Percentiles rank a stretch among this genome's conserved stretches.
These are phyloP conservation scores for Drosophila algonquin DNA, from an alignment of 2,888 invertebrate species.

Conservation along the genomic window DNA sequence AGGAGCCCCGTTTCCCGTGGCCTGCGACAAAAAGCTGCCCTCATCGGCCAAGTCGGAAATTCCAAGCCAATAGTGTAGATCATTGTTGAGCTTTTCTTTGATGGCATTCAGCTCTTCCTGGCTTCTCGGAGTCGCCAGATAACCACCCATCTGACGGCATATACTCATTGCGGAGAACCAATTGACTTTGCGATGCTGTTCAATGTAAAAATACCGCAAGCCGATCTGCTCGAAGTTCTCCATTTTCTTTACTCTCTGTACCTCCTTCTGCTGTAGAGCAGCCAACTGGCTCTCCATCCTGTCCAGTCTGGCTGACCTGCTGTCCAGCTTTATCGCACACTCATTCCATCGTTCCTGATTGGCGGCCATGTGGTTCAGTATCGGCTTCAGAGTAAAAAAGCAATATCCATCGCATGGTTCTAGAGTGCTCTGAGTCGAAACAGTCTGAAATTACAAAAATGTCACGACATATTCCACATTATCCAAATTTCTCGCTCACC, in stretches of 20 bases:
- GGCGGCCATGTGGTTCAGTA: neutral
- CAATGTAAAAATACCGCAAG: constrained; percentile 13
- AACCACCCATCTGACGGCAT: constrained; percentile 19
- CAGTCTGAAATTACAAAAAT: neutral
- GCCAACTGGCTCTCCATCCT: constrained; percentile 1
- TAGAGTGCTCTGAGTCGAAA: neutral
- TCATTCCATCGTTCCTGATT: neutral
- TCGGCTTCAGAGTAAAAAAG: constrained; percentile 3
- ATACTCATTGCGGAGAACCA: neutral
- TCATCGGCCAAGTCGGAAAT: neutral
- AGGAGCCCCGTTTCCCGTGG: neutral
- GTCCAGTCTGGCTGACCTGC: neutral
- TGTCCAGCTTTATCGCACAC: neutral
- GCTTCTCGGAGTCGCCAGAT: constrained; percentile 6
- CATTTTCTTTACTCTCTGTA: neutral
- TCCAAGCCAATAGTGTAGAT: constrained; percentile 8
- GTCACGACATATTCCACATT: no score
- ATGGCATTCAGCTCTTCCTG: constrained; percentile 7
- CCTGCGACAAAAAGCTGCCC: neutral
- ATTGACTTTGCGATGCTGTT: neutral
- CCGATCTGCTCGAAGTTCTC: constrained; percentile 3
- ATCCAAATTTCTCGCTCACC: neutral
- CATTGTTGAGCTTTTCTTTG: neutral
- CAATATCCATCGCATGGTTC: constrained; percentile 17
- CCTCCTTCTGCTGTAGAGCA: neutral